These are phyloP conservation scores for Enteromius fasciolatus DNA, from an alignment of 2,797 vertebrate genomes.

Conservation along the genomic window DNA sequence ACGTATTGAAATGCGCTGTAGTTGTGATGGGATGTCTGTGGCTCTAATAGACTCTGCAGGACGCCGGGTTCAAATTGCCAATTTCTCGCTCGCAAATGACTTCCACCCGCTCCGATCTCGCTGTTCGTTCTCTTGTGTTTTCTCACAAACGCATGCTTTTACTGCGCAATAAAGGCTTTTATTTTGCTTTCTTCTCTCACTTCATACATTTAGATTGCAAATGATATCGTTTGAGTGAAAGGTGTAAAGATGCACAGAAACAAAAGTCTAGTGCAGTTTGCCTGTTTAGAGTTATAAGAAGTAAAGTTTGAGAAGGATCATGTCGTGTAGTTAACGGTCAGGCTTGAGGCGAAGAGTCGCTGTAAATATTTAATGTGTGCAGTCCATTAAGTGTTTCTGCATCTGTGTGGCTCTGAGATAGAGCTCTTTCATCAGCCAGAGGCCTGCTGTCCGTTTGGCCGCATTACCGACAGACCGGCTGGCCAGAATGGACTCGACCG, in stretches of 20 bases:
- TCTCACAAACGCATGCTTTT: background rate
- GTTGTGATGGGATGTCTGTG: background rate
- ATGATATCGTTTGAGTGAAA: background rate
- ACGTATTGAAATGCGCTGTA: background rate
- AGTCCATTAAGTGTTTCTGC: conserved; percentile 10
- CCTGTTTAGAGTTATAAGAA: background rate
- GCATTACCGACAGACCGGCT: conserved; percentile 9
- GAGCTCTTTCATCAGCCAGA: conserved; percentile 37
- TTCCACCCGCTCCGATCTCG: conserved; percentile 42
- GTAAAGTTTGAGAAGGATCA: conserved; percentile 3
- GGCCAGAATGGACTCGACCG: background rate
- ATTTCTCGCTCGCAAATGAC: conserved; percentile 70
- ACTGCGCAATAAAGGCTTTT: conserved; percentile 20
- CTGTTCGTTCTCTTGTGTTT: conserved; percentile 28
- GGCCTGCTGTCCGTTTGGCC: conserved; percentile 39
- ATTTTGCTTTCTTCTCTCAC: background rate
- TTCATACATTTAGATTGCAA: background rate
- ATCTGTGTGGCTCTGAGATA: background rate
- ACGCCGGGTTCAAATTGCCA: conserved; percentile 69
- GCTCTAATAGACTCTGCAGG: conserved; percentile 31
- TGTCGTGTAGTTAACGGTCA: conserved; percentile 9
- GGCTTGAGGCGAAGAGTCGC: background rate
- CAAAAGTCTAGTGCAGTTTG: background rate
- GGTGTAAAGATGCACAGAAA: background rate
- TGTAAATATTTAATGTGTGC: conserved; percentile 12